Percentiles rank a stretch among this genome's conserved stretches.
Conservation (phyloP, 2,113 vertebrate genomes). For the Serilophus lunatus region DNA sequence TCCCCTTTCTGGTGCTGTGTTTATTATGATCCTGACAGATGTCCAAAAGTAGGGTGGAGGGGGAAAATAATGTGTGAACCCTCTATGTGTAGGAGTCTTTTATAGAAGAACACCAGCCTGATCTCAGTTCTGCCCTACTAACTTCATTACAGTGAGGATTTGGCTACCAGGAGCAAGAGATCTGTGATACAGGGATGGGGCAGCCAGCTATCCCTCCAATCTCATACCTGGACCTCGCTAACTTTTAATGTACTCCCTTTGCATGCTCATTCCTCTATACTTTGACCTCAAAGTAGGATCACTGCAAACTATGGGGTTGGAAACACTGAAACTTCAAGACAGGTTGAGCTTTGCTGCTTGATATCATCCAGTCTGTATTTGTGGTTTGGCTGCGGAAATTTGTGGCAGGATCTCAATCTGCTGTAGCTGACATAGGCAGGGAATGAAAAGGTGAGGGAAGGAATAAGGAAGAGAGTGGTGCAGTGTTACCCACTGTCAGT, state of each 20-base stretch:
- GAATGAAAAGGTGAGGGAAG: background rate
- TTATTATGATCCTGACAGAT: background rate
- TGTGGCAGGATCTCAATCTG: background rate
- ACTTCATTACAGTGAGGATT: background rate
- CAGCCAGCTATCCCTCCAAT: background rate
- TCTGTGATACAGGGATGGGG: background rate
- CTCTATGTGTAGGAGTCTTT: background rate
- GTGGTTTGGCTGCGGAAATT: background rate
- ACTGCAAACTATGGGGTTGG: background rate
- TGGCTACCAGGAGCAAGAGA: background rate
- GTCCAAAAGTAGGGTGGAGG: background rate
- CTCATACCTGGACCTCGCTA: background rate
- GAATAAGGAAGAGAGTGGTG: background rate
- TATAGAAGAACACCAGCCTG: background rate
- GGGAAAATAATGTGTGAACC: background rate
- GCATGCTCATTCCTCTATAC: background rate
- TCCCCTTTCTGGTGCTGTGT: background rate
- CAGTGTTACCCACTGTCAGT: background rate
- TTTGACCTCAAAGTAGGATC: background rate
- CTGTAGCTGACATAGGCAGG: background rate
- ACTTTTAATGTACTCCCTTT: background rate
- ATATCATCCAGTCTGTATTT: background rate
- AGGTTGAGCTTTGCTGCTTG: background rate
- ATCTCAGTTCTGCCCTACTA: background rate
- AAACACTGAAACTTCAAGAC: background rate